phyloP scores from a whole-genome alignment of 35 echinoderm and acorn worm genomes.

The Lytechinus pictus region DNA sequence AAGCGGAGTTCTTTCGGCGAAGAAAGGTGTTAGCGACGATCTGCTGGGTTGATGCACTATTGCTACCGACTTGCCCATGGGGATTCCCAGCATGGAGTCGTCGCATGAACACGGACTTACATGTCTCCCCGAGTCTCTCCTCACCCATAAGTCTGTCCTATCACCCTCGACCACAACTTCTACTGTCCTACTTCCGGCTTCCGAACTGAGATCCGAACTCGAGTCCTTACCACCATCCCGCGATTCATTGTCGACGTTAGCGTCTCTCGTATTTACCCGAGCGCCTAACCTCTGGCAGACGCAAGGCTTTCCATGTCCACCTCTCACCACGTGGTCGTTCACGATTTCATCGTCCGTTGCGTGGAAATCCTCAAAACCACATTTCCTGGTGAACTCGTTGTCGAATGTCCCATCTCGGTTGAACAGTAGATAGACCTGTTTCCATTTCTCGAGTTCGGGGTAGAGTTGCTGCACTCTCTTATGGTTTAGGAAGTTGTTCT shows the following conservation, averaged over 20 bases:
- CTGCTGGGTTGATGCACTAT: constrained; percentile 46
- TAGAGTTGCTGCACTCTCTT: constrained; percentile 78
- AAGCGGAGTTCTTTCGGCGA: constrained; percentile 50
- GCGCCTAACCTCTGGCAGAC: background rate
- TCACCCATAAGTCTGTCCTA: background rate
- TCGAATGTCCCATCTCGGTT: constrained; percentile 79
- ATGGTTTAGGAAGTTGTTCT: constrained; percentile 87
- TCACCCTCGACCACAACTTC: background rate
- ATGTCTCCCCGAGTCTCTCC: constrained; percentile 35
- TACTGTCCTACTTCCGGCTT: constrained; percentile 21
- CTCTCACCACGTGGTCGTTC: background rate
- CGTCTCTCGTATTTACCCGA: background rate
- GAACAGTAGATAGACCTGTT: constrained; percentile 77
- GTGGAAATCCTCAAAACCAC: constrained; percentile 91
- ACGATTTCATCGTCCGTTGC: constrained; percentile 21
- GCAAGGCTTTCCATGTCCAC: background rate
- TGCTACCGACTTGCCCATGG: constrained; percentile 31
- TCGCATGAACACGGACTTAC: constrained; percentile 28
- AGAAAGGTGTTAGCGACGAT: background rate
- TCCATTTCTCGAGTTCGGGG: constrained; percentile 84
- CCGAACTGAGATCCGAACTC: background rate
- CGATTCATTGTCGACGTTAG: background rate
- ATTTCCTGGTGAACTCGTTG: constrained; percentile 93
- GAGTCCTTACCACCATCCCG: background rate
- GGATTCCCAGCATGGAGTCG: constrained; percentile 25